Evolutionary conservation across 2,888 invertebrate species (phyloP).

Genomic region (Zeuzera pyrina): DNA sequence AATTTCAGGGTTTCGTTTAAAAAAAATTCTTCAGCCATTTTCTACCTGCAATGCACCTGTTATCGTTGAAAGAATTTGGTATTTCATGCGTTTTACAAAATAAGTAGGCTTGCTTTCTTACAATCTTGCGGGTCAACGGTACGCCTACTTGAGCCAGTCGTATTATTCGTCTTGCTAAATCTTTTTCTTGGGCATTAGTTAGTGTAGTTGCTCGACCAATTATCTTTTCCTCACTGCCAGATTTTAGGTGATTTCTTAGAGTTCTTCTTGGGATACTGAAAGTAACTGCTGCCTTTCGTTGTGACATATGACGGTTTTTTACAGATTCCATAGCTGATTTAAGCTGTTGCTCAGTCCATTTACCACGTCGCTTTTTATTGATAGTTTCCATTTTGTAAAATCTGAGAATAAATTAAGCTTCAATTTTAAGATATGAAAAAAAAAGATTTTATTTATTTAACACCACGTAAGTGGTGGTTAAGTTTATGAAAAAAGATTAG

Average conservation of each 20-base stretch:
- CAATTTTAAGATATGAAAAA: too few relatives aligned
- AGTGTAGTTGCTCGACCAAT: constrained; percentile 4
- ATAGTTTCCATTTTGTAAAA: too few relatives aligned
- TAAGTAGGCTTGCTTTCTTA: neutral
- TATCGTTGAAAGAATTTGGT: constrained; percentile 1
- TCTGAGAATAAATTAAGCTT: too few relatives aligned
- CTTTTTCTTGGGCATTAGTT: neutral
- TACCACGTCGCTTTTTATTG: too few relatives aligned
- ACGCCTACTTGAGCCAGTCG: neutral
- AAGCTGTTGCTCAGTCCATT: too few relatives aligned
- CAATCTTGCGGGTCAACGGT: constrained; percentile 1
- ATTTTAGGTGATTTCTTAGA: constrained; percentile 8
- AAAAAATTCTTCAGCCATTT: constrained; percentile 7
- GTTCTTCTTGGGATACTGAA: constrained; percentile 10
- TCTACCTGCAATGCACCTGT: constrained; percentile 1
- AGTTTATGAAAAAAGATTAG: too few relatives aligned
- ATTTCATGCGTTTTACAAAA: constrained; percentile 1
- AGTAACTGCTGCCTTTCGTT: constrained; percentile 5
- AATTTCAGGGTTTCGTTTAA: constrained; percentile 4
- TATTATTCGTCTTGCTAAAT: neutral
- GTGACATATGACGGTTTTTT: too few relatives aligned
- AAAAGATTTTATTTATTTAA: too few relatives aligned
- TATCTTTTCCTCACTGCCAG: constrained; percentile 6
- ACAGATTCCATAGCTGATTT: too few relatives aligned
- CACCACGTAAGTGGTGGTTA: too few relatives aligned